Conservation (phyloP, 1,140 invertebrate species). For the Drosophila ambigua region DNA sequence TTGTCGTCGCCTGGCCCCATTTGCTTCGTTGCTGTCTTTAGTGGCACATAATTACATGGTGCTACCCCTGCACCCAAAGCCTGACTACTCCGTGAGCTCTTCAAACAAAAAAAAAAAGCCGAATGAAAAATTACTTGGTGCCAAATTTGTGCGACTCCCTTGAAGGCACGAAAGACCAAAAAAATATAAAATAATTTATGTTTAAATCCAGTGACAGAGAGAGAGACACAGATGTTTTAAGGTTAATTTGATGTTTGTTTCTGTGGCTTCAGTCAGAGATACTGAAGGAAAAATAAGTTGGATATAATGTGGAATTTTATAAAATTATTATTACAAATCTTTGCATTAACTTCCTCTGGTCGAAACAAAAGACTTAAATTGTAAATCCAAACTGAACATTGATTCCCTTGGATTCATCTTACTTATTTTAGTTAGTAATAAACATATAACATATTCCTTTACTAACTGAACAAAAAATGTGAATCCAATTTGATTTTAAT, state of each 20-base stretch:
- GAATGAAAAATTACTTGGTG: conserved; percentile 62
- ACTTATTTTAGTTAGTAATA: too few species aligned
- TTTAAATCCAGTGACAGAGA: conserved; percentile 4
- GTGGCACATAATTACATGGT: conserved; percentile 72
- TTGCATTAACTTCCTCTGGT: too few species aligned
- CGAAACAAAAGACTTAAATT: too few species aligned
- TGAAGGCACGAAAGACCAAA: conserved; percentile 27
- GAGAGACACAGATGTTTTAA: conserved; percentile 20
- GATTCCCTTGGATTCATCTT: too few species aligned
- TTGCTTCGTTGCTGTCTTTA: conserved; percentile 67
- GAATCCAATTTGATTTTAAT: too few species aligned
- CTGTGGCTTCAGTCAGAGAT: conserved; percentile 1
- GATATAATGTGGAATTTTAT: too few species aligned
- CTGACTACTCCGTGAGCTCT: too few species aligned
- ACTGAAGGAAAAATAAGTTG: neutral
- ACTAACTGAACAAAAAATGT: too few species aligned
- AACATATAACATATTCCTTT: too few species aligned
- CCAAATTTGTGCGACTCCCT: neutral
- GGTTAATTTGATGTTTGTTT: conserved; percentile 24
- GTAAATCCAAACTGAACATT: too few species aligned
- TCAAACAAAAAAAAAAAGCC: conserved; percentile 9
- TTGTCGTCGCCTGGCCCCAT: conserved; percentile 53
- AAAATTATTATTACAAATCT: too few species aligned
- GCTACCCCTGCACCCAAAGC: conserved; percentile 16
- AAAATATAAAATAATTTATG: conserved; percentile 46